These are phyloP conservation scores for Corapipo altera DNA, from an alignment of 2,113 vertebrate species.

Conservation along the genomic window DNA sequence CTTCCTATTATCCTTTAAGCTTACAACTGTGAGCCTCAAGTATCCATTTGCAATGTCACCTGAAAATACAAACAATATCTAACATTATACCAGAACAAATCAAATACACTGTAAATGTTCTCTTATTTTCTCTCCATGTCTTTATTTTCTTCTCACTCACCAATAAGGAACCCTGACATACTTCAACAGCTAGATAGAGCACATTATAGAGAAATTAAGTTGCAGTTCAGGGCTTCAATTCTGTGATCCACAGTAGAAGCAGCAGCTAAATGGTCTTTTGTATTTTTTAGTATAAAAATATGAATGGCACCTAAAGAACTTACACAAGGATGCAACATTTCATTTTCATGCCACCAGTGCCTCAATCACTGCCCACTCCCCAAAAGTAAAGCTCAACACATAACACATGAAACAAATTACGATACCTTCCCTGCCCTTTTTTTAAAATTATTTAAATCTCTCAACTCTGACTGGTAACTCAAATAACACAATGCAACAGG, in stretches of 20 bases:
- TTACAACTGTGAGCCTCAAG: conserved; percentile 67
- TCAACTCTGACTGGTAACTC: not conserved
- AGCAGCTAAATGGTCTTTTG: not conserved
- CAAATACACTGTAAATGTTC: not conserved
- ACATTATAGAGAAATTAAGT: not conserved
- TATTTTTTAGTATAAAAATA: not conserved
- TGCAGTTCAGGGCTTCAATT: not conserved
- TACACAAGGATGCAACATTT: not conserved
- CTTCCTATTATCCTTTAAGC: conserved; percentile 56
- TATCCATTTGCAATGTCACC: conserved; percentile 72
- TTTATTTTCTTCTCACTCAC: not conserved
- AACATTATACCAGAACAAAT: not conserved
- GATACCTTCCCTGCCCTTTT: not conserved
- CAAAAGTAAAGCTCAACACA: not conserved
- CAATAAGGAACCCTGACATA: not conserved
- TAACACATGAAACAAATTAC: not conserved
- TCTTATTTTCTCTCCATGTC: not conserved
- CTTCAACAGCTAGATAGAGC: not conserved
- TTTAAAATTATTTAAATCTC: not conserved
- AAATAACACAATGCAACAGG: not conserved
- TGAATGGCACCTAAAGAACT: not conserved
- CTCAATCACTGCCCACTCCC: not conserved
- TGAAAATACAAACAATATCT: conserved; percentile 57
- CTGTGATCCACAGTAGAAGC: not conserved
- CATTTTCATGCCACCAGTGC: not conserved